These are phyloP conservation scores for Liparis tanakae DNA, from an alignment of 2,797 vertebrate species.

Conservation along the genomic window DNA sequence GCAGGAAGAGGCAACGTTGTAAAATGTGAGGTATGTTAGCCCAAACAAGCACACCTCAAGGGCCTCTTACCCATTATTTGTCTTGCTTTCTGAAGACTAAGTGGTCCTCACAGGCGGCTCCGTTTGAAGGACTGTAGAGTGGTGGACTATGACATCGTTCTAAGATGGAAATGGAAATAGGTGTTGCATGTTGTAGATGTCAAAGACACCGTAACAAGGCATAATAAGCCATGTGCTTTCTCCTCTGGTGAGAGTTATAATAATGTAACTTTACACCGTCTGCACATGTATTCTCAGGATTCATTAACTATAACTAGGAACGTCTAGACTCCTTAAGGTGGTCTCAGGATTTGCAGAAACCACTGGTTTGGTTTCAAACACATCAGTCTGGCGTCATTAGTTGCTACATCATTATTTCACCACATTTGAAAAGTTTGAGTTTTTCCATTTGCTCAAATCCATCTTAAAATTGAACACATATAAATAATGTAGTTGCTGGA, in stretches of 20 bases:
- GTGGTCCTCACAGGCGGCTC: constrained; percentile 50
- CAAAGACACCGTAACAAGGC: constrained; percentile 16
- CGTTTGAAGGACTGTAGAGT: constrained; percentile 37
- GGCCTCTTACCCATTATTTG: constrained; percentile 69
- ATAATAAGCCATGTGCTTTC: constrained; percentile 33
- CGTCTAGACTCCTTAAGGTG: constrained; percentile 30
- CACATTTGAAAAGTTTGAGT: constrained; percentile 1
- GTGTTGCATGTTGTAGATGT: constrained; percentile 40
- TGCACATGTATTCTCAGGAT: constrained; percentile 53
- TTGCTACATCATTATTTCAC: constrained; percentile 21
- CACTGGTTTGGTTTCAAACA: constrained; percentile 27
- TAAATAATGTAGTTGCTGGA: constrained; percentile 17
- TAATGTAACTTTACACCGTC: constrained; percentile 51
- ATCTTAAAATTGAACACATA: constrained; percentile 12
- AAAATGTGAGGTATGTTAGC: constrained; percentile 70
- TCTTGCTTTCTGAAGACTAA: constrained; percentile 61
- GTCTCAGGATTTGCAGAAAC: constrained; percentile 51
- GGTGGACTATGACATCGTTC: constrained; percentile 40
- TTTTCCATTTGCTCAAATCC: constrained; percentile 29
- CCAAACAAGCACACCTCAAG: constrained; percentile 60
- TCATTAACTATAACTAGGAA: constrained; percentile 44
- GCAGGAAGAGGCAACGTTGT: constrained; percentile 56
- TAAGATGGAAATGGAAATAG: constrained; percentile 50
- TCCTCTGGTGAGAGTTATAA: constrained; percentile 31
- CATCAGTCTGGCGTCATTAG: constrained; percentile 15